These are phyloP conservation scores for Brachyistius frenatus DNA, from an alignment of 2,113 vertebrate genomes.

Conservation along the genomic window DNA sequence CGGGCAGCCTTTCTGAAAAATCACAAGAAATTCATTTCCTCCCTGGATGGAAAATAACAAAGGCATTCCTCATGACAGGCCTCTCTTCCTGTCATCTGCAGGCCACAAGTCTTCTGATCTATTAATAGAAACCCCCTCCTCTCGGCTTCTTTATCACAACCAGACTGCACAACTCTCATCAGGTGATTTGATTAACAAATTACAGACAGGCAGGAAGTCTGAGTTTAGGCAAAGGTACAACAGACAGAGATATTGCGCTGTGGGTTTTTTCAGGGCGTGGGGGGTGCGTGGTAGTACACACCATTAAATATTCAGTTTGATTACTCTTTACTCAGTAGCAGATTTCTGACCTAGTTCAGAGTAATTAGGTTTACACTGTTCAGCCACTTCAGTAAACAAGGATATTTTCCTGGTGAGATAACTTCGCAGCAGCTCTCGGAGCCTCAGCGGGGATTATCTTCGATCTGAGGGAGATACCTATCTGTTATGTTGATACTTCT, in stretches of 20 bases:
- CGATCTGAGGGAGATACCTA: conserved; percentile 70
- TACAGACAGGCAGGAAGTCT: conserved; percentile 59
- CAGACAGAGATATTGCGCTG: background rate
- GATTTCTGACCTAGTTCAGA: conserved; percentile 82
- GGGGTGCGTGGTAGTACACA: conserved; percentile 38
- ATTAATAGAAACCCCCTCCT: conserved; percentile 76
- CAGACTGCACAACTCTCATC: conserved; percentile 87
- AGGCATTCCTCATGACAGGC: conserved; percentile 89
- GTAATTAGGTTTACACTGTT: conserved; percentile 83
- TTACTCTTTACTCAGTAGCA: conserved; percentile 74
- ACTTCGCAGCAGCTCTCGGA: conserved; percentile 36
- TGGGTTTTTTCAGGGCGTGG: conserved; percentile 3
- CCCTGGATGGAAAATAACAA: conserved; percentile 86
- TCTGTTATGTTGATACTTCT: conserved; percentile 58
- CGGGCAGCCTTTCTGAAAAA: conserved; percentile 82
- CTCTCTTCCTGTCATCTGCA: conserved; percentile 95
- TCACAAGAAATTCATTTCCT: conserved; percentile 93
- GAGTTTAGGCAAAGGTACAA: no score
- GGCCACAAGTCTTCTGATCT: conserved; percentile 89
- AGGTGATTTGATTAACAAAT: conserved; percentile 92
- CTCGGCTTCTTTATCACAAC: conserved; percentile 82
- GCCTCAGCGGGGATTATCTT: conserved; percentile 68
- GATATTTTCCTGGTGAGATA: conserved; percentile 73
- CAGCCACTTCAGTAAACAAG: conserved; percentile 79
- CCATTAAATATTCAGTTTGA: conserved; percentile 83